A percentile compares a stretch with the other conserved stretches of the same genome.
Conservation (phyloP, 2,888 invertebrate genomes). For the Julus scanicus region DNA sequence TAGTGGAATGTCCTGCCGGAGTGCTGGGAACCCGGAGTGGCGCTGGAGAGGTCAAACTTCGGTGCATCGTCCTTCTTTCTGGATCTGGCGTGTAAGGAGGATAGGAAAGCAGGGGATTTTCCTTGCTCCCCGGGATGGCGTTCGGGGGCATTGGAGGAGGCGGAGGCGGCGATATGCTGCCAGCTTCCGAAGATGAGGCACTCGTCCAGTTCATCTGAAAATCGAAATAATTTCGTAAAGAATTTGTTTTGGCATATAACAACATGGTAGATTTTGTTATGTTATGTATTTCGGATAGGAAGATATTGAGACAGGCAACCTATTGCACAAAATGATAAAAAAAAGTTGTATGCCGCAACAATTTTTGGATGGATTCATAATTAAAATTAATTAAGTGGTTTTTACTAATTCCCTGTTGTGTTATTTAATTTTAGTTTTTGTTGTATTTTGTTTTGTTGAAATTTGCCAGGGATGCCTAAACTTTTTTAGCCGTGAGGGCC, state of each 20-base stretch:
- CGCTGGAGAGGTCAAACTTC: constrained; percentile 58
- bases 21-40: constrained; percentile 53
- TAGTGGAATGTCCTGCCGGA: constrained; percentile 56
- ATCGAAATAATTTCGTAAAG: constrained; percentile 53
- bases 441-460: no score
- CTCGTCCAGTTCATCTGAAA: constrained; percentile 55
- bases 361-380: no score
- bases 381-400: no score
- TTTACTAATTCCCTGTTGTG: no score
- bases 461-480: no score
- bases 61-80: constrained; percentile 52
- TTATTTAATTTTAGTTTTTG: no score
- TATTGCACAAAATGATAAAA: no score
- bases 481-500: no score
- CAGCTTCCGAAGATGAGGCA: constrained; percentile 48
- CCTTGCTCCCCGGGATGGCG: not conserved
- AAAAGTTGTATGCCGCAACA: no score
- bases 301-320: no score
- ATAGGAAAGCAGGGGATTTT: not conserved
- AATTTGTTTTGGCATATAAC: constrained; percentile 55
- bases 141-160: constrained; percentile 53
- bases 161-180: constrained; percentile 49
- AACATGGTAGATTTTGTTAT: not conserved
- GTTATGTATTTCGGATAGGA: not conserved
- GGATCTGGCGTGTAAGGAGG: constrained; percentile 44